These are phyloP conservation scores for Acyrthosiphon pisum DNA, from an alignment of 1,140 invertebrate genomes.

Conservation along the genomic window DNA sequence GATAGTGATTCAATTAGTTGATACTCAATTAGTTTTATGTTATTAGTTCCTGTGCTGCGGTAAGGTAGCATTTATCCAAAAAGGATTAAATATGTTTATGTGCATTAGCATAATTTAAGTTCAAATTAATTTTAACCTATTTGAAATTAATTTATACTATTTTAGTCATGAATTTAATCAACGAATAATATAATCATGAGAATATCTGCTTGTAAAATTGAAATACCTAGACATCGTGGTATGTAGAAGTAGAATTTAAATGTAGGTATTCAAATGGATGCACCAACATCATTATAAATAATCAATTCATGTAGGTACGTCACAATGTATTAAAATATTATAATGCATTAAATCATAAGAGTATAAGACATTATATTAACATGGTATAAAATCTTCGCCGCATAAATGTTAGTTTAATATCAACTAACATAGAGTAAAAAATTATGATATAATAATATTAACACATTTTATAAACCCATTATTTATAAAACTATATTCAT, in stretches of 20 bases:
- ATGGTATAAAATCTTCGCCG: too few species aligned
- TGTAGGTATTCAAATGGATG: neutral
- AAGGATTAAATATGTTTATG: neutral
- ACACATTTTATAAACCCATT: neutral
- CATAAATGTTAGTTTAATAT: neutral
- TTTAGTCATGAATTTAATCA: neutral
- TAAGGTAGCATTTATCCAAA: too few species aligned
- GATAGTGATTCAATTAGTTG: neutral
- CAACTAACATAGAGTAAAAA: neutral
- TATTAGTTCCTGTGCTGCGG: too few species aligned
- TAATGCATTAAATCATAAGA: too few species aligned
- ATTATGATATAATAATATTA: neutral
- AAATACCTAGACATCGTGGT: neutral
- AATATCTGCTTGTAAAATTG: neutral
- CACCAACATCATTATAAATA: too few species aligned
- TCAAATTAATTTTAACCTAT: neutral
- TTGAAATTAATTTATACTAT: neutral
- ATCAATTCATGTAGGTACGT: too few species aligned
- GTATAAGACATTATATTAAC: too few species aligned
- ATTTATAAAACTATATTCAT: neutral
- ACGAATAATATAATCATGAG: neutral
- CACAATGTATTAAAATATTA: too few species aligned
- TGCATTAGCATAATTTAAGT: neutral
- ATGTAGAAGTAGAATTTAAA: neutral
- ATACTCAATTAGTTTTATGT: neutral